Evolutionary conservation across 1,140 invertebrate genomes (phyloP), one percentile per base, ranked within the genome.

Genomic region (Galleria mellonella): DNA sequence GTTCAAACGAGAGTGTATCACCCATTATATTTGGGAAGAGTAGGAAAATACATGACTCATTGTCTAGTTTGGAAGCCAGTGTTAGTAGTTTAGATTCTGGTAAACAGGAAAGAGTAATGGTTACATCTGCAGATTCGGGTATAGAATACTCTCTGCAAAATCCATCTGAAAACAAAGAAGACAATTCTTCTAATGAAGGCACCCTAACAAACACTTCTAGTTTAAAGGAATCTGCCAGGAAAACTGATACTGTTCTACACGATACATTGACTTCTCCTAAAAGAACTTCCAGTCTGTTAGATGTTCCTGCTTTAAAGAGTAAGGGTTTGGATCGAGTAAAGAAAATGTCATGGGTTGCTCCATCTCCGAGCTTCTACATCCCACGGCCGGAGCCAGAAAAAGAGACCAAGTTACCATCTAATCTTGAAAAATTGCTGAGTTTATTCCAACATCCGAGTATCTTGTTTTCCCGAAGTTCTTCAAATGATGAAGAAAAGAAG

Each of bases 331-430:
- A 82, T 47, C 40, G 85, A 14, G 81, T 84, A 50, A 71, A 88
- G 7, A 90, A 89, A 62, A 84, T 88, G 23, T 89, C 88, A 0
- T 89, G 87, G 87, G 88, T 89, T n/a, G 69, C 81, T 0, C 76
- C 82, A 0, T 82, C 86, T 4, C 61, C 78, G 2, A 81, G 76
- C 37, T 78, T 83, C 41, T 68, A 77, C 35, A 68, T 83, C 45
- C 72, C 73, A 1, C 73, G 67, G 47, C 65, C 72, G 4, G 79
- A 79, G 15, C 56, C 62, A 5, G 84, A 86, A 0, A 73, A 66
- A 37, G 62, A 81, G 2, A 62, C 57, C n/a, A 87, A 86, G 47
- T 33, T 71, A 1, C 87, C 86, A 0, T 81, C 83, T 14, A 84
- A 88, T 53, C 70, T 89, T 23, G 88, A 89, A 47, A 89, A 89